Base-by-base conservation (phyloP, 2,888 invertebrate species). In the Drosophila mayaguana region DNA sequence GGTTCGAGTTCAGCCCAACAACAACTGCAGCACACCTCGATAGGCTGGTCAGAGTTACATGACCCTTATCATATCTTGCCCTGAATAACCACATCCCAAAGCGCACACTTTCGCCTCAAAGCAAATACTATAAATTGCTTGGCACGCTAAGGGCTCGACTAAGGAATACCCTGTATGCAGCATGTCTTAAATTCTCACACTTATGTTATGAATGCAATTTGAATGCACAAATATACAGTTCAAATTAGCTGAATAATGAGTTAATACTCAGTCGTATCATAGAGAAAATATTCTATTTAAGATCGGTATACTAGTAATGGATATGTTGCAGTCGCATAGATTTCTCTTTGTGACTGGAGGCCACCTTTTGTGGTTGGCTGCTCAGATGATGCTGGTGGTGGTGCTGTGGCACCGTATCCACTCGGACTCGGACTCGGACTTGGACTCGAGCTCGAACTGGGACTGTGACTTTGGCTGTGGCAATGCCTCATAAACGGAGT, bases 31-130 rank as follows among this genome's bases (percentile, higher is more conserved):
- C 57, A 59, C 62, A 63, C 67, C 60, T 72, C 48, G 43, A 60
- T 48, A 57, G 42, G 38, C 57, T 65, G 76, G 54, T 60, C 69
- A 65, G 48, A 79, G 78, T 69, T 80, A 75, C 68, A 72, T 76
- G 89, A 84, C 84, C 84, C 84, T 84, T 83, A 87, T 84, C 84
- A 84, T 72, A 75, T 72, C 62, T 74, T 50, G 78, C 72, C 78
- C 72, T 61, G 60, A 79, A 63, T 70, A 87, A 74, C 69, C 72
- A 69, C 85, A 74, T 76, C 85, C 81, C 81, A 82, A 55, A 80
- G 80, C 80, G 75, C 70, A 85, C 73, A 85, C 65, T 87, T 84
- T 89, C 71, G 84, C 84, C 84, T 75, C 61, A 42, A 64, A 83
- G 83, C 89, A 77, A 81, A 83, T 78, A 72, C 69, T 60, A 57